Evolutionary conservation across 2,888 invertebrate species (phyloP).

Genomic region (Heliconius hortense): DNA sequence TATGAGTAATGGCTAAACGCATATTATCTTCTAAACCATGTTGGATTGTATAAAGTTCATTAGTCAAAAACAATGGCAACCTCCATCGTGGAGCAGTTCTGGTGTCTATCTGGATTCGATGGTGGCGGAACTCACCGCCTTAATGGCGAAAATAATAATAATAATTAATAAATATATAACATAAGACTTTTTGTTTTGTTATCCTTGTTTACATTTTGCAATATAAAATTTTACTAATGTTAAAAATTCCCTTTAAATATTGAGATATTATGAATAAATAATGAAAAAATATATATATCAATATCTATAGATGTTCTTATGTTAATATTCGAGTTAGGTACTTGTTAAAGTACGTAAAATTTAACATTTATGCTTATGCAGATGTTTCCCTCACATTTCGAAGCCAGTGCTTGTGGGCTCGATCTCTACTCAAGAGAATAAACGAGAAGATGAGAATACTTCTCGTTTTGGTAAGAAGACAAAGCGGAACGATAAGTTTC

Average conservation of each 20-base stretch:
- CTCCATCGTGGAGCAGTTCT: not conserved
- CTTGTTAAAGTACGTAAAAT: not conserved
- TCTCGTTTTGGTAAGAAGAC: not conserved
- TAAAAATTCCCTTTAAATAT: not conserved
- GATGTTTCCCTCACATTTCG: not conserved
- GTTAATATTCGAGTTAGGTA: not conserved
- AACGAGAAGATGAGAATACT: not conserved
- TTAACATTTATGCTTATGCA: not conserved
- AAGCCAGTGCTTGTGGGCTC: not conserved
- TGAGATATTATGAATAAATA: too few relatives aligned
- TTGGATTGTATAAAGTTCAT: not conserved
- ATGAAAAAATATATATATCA: too few relatives aligned
- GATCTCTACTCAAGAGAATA: not conserved
- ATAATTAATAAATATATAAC: not conserved
- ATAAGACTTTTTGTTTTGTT: too few relatives aligned
- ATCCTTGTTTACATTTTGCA: too few relatives aligned
- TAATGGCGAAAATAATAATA: too few relatives aligned
- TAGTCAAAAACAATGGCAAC: not conserved
- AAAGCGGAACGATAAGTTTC: not conserved
- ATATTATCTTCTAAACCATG: slow-evolving; percentile 7
- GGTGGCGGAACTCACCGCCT: too few relatives aligned
- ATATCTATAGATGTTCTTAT: too few relatives aligned
- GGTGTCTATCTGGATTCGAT: not conserved
- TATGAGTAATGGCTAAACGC: slow-evolving; percentile 19
- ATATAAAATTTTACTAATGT: too few relatives aligned